Evolutionary conservation across 2,888 invertebrate genomes (phyloP), one percentile per base, ranked within the genome.

Genomic region (Tenthredo mesomela): DNA sequence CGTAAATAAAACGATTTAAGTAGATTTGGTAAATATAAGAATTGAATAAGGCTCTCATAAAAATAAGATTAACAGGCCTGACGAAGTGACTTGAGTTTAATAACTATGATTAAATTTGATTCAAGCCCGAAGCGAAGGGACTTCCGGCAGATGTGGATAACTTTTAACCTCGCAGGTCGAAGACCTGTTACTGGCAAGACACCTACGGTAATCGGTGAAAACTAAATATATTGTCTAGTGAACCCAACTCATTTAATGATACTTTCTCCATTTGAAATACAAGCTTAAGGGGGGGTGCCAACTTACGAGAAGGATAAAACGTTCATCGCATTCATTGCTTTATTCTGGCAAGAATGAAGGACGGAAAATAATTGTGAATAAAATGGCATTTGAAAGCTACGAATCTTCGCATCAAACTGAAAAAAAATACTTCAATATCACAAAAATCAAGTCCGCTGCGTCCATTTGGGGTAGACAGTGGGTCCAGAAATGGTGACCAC

Each of bases 31-130:
- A 80, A 61, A 80, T 61, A 80, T 80, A n/a, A 40, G 61, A 80
- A 80, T 40, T 80, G 33, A 37, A 61, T 80, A 40, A 80, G 37
- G 40, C n/a, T 33, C 10, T 25, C n/a, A 61, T 58, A 33, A 61
- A 50, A 61, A 80, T 61, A 40, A 80, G 80, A 58, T 61, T 61
- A 80, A 58, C 58, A 80, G 80, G n/a, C 37, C 58, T 61, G 61
- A 40, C 80, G 80, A 40, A 61, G 58, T 61, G 80, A 80, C 80
- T 80, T 21, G 21, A 61, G 80, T 80, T 80, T 61, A 80, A 80
- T 80, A 80, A 80, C 80, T 61, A 61, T 80, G 61, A 80, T 80
- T 80, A 61, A 80, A 80, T 80, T 80, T 80, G 80, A 61, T 80
- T 80, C 21, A 3, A 80, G 80, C 58, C 80, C 29, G 61, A 25